phyloP scores from a whole-genome alignment of 1,140 invertebrate species.

The Drosophila sulfurigaster region DNA sequence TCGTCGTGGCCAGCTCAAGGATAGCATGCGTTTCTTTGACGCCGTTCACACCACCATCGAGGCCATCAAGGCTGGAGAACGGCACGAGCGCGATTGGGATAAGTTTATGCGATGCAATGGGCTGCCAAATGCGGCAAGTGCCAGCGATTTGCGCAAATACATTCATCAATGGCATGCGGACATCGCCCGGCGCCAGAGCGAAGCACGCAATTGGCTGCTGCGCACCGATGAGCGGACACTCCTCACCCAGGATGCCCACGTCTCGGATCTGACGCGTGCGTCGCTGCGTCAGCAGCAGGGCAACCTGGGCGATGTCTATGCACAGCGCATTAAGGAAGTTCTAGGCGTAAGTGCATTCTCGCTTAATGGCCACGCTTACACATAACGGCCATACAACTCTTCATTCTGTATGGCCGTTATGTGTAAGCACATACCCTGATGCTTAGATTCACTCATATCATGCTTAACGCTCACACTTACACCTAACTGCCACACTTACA shows the following conservation, averaged over 20 bases:
- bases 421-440: too few relatives aligned
- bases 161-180: constrained; percentile 87
- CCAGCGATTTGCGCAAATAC: constrained; percentile 87
- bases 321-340: constrained; percentile 84
- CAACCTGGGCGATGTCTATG: constrained; percentile 78
- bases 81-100: constrained; percentile 86
- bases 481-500: too few relatives aligned
- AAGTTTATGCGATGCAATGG: constrained; percentile 88
- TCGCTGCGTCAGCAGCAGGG: constrained; percentile 75
- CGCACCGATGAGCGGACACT: constrained; percentile 83
- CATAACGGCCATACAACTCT: too few relatives aligned
- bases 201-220: constrained; percentile 81
- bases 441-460: too few relatives aligned
- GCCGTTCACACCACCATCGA: constrained; percentile 66
- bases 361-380: too few relatives aligned
- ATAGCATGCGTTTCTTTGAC: constrained; percentile 76
- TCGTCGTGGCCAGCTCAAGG: constrained; percentile 68
- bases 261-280: constrained; percentile 68
- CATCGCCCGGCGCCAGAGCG: constrained; percentile 85
- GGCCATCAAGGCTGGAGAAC: constrained; percentile 66
- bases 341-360: constrained; percentile 72
- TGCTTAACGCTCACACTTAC: too few relatives aligned
- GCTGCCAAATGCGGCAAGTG: constrained; percentile 87
- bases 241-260: constrained; percentile 76
- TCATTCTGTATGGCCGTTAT: too few relatives aligned